Conservation (phyloP, 2,888 invertebrate species). For the Brachyptera putata region DNA sequence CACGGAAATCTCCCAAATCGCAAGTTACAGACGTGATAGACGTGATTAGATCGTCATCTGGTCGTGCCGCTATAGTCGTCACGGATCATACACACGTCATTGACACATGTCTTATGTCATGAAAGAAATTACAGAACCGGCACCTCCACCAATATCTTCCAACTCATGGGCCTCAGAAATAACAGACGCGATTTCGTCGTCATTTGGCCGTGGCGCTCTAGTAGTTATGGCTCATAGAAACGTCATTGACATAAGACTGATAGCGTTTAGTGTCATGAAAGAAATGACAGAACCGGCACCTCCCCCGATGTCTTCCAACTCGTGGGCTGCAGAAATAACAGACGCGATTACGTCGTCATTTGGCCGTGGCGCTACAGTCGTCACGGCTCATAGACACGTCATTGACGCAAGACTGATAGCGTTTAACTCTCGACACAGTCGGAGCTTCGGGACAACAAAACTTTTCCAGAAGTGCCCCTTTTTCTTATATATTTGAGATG, state of each 20-base stretch:
- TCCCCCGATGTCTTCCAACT: not conserved
- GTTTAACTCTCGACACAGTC: not conserved
- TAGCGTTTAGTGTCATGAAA: too few relatives aligned
- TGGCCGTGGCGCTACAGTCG: not conserved
- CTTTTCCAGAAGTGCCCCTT: too few relatives aligned
- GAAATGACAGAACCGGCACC: constrained; percentile 9
- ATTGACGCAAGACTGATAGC: not conserved
- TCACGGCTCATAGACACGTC: constrained; percentile 10
- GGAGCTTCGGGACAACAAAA: not conserved
- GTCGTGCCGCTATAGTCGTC: too few relatives aligned
- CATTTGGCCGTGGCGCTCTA: not conserved
- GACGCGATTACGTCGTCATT: constrained; percentile 13
- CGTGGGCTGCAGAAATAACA: not conserved
- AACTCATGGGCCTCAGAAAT: not conserved
- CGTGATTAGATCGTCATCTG: too few relatives aligned
- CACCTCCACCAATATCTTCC: not conserved
- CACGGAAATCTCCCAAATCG: too few relatives aligned
- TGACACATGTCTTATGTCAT: too few relatives aligned
- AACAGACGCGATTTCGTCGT: constrained; percentile 14
- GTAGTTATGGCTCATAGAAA: too few relatives aligned
- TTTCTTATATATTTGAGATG: not conserved
- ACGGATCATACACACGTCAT: too few relatives aligned
- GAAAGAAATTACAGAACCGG: constrained; percentile 5
- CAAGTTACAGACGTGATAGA: too few relatives aligned
- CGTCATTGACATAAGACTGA: too few relatives aligned